phyloP scores from a whole-genome alignment of 2,797 vertebrate species.

The Gambelia wislizenii region DNA sequence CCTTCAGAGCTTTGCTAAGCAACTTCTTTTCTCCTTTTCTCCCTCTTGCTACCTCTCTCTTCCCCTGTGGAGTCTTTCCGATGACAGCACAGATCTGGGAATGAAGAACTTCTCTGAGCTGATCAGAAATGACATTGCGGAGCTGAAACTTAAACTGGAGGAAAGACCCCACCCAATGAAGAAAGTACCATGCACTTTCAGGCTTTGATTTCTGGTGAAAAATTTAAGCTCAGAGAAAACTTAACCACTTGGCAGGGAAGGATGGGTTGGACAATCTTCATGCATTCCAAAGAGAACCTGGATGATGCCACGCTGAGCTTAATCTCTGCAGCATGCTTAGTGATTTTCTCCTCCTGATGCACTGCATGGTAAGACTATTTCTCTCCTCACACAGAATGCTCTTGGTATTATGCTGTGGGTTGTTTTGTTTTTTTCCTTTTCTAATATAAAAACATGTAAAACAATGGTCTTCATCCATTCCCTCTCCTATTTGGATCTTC shows the following conservation, averaged over 20 bases:
- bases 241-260: slow-evolving; percentile 73
- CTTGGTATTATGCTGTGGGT: not conserved
- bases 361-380: slow-evolving; percentile 91
- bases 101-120: slow-evolving; percentile 75
- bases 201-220: slow-evolving; percentile 73
- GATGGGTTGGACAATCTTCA: slow-evolving; percentile 79
- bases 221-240: slow-evolving; percentile 75
- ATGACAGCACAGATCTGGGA: slow-evolving; percentile 72
- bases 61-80: slow-evolving; percentile 67
- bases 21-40: slow-evolving; percentile 47
- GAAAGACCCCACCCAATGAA: slow-evolving; percentile 70
- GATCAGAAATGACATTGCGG: slow-evolving; percentile 74
- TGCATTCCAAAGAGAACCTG: slow-evolving; percentile 70
- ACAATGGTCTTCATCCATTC: slow-evolving; percentile 13
- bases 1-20: slow-evolving; percentile 41
- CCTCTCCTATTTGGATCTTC: slow-evolving; percentile 49
- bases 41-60: not conserved
- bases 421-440: slow-evolving; percentile 3
- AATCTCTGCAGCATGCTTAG: slow-evolving; percentile 86
- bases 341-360: slow-evolving; percentile 96
- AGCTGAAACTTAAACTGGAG: slow-evolving; percentile 76
- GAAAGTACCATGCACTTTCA: slow-evolving; percentile 75
- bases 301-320: slow-evolving; percentile 72
- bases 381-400: slow-evolving; percentile 56
- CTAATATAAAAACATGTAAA: slow-evolving; percentile 1